These are phyloP conservation scores for Cheracebus regulus DNA, from an alignment of 2,797 vertebrate genomes.

Conservation along the genomic window DNA sequence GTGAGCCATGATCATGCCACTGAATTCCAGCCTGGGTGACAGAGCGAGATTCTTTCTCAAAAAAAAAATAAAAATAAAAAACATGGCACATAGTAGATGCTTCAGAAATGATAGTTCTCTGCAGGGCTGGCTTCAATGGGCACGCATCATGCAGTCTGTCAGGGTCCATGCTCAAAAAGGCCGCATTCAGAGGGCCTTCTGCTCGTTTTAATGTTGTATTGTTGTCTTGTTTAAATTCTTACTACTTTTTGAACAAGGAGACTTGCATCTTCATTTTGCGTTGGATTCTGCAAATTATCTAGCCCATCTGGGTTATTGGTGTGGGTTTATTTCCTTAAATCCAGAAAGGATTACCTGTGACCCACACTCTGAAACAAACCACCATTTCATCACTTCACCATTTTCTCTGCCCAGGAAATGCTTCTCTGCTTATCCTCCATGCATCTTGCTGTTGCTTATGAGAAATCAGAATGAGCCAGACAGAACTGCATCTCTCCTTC, in stretches of 20 bases:
- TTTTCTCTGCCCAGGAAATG: too few relatives aligned
- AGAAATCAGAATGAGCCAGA: background rate
- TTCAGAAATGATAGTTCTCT: background rate
- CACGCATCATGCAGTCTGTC: fast-evolving
- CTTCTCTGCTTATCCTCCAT: background rate
- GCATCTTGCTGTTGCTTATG: background rate
- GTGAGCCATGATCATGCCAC: background rate
- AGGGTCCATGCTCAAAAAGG: background rate
- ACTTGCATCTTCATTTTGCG: background rate
- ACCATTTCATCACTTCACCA: background rate
- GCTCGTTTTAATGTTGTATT: background rate
- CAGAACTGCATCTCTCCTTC: background rate
- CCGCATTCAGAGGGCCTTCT: background rate
- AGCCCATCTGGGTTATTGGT: background rate
- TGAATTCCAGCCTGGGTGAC: background rate
- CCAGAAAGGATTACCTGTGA: background rate
- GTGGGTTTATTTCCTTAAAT: background rate
- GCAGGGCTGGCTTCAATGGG: background rate
- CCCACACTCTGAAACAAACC: background rate
- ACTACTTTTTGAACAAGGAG: background rate
- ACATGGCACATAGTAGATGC: background rate
- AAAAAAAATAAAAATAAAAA: background rate
- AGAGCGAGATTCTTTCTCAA: background rate
- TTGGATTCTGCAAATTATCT: background rate
- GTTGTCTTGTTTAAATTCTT: background rate